Percentiles rank a stretch among this genome's conserved stretches.
phyloP scores from a whole-genome alignment of 1,140 invertebrate genomes.

The Magallana angulata region DNA sequence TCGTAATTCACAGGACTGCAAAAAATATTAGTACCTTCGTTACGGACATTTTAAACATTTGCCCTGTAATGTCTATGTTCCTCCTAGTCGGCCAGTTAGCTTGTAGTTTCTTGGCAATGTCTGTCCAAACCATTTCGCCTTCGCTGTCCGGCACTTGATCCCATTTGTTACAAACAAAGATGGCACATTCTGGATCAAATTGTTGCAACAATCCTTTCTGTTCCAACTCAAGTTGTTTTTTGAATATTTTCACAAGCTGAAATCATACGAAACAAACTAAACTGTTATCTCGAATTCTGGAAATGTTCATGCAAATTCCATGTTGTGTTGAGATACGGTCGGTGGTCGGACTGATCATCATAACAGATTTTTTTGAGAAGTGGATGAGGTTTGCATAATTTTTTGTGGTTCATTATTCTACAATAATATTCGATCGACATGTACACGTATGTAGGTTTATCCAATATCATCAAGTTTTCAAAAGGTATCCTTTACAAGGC shows the following conservation, averaged over 20 bases:
- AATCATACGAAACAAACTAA: not conserved
- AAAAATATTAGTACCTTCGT: constrained; percentile 46
- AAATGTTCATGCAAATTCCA: no score
- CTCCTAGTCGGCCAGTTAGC: constrained; percentile 40
- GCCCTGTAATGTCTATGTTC: constrained; percentile 36
- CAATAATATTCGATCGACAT: no score
- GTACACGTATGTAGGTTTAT: no score
- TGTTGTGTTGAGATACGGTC: no score
- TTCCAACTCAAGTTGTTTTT: constrained; percentile 38
- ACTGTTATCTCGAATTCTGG: not conserved
- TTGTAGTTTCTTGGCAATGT: constrained; percentile 55
- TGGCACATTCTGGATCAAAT: constrained; percentile 58
- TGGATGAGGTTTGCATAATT: no score
- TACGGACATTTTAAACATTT: constrained; percentile 61
- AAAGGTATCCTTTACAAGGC: no score
- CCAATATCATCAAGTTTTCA: no score
- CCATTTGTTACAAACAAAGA: constrained; percentile 67
- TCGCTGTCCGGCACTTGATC: constrained; percentile 54
- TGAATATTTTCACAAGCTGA: constrained; percentile 55
- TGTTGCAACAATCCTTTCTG: constrained; percentile 43
- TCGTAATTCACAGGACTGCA: no score
- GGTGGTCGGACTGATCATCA: no score
- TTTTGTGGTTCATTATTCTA: no score
- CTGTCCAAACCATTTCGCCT: constrained; percentile 56
- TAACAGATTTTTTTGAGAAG: no score